Evolutionary conservation across 1,140 invertebrate species (phyloP).

Genomic region (Drosophila kohkoa): DNA sequence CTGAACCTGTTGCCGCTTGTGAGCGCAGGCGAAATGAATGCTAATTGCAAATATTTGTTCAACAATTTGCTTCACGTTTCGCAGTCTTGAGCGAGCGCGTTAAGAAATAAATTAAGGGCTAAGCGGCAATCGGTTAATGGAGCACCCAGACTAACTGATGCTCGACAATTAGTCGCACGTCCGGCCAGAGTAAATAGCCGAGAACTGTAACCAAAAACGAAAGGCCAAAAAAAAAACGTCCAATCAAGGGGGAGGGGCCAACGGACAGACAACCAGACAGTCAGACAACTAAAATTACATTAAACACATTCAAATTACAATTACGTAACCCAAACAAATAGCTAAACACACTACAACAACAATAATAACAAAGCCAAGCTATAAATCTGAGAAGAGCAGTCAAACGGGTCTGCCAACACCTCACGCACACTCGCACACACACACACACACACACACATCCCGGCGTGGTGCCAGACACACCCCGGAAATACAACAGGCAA

Average conservation of each 20-base stretch:
- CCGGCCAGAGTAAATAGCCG: constrained; percentile 26
- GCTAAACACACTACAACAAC: constrained; percentile 26
- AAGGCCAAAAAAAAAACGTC: constrained; percentile 2
- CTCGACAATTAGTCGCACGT: constrained; percentile 45
- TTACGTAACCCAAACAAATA: constrained; percentile 68
- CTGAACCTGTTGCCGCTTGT: constrained; percentile 41
- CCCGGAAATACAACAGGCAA: constrained; percentile 43
- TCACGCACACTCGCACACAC: constrained; percentile 35
- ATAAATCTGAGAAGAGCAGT: constrained; percentile 54
- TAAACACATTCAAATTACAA: constrained; percentile 81
- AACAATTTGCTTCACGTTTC: constrained; percentile 60
- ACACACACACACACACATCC: constrained; percentile 19
- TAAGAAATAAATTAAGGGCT: constrained; percentile 62
- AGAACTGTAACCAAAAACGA: constrained; percentile 7
- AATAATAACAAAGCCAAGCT: constrained; percentile 26
- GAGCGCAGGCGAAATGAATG: constrained; percentile 54
- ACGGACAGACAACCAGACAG: constrained; percentile 8
- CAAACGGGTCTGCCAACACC: constrained; percentile 57
- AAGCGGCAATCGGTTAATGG: constrained; percentile 30
- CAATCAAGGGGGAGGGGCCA: constrained; percentile 1
- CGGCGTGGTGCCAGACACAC: constrained; percentile 40
- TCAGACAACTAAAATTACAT: constrained; percentile 66
- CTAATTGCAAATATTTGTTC: constrained; percentile 66
- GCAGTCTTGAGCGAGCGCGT: background rate
- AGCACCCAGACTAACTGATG: constrained; percentile 7